Conservation (phyloP, 2,113 vertebrate genomes). For the Mobula birostris region DNA sequence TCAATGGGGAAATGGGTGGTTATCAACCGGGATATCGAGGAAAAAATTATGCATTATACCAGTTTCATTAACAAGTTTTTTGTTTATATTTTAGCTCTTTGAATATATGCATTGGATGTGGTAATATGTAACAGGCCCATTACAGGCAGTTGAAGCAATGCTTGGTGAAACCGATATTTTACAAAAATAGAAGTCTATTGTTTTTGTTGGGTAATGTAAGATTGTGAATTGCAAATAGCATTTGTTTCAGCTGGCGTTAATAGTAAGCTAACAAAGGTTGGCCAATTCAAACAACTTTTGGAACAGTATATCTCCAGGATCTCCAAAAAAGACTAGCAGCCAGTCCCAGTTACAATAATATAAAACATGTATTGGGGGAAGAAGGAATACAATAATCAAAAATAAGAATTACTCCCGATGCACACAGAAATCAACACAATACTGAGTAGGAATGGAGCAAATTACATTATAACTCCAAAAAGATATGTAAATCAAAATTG, state of each 20-base stretch:
- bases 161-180: background rate
- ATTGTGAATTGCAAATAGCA: background rate
- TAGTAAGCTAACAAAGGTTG: background rate
- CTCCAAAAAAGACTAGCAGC: background rate
- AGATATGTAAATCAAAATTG: background rate
- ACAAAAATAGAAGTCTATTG: background rate
- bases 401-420: background rate
- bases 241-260: background rate
- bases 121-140: background rate
- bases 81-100: background rate
- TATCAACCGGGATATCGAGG: too few relatives aligned
- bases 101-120: background rate
- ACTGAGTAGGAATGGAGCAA: background rate
- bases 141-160: background rate
- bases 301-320: background rate
- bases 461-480: background rate
- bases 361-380: background rate
- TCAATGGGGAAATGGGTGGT: too few relatives aligned
- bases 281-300: slow-evolving; percentile 25
- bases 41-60: background rate
- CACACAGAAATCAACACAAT: background rate
- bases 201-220: background rate
- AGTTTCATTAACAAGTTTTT: background rate
- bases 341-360: slow-evolving; percentile 2
- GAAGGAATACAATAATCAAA: background rate